Evolutionary conservation across 2,113 vertebrate genomes (phyloP).

Genomic region (Nothobranchius furzeri): DNA sequence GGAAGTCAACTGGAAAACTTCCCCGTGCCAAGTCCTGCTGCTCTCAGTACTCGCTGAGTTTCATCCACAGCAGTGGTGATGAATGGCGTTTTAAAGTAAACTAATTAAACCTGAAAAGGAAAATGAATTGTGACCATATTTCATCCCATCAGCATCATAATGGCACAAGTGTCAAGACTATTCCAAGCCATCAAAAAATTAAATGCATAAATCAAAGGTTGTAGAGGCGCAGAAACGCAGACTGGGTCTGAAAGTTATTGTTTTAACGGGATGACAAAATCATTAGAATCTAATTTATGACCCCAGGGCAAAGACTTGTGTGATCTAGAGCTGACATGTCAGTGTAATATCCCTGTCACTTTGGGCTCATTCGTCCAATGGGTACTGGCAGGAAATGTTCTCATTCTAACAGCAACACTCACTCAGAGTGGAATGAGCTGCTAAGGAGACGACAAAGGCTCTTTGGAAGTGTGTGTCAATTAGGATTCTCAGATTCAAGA

Average conservation of each 20-base stretch:
- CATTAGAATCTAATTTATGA: constrained; percentile 87
- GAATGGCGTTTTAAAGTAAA: constrained; percentile 91
- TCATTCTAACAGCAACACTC: constrained; percentile 52
- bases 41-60: constrained; percentile 75
- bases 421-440: constrained; percentile 43
- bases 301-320: constrained; percentile 71
- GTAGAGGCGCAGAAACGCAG: constrained; percentile 47
- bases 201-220: constrained; percentile 95
- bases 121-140: constrained; percentile 90
- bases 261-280: constrained; percentile 88
- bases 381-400: constrained; percentile 62
- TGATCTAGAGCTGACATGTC: constrained; percentile 65
- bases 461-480: constrained; percentile 28
- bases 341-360: constrained; percentile 65
- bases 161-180: constrained; percentile 85
- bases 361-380: constrained; percentile 59
- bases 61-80: constrained; percentile 89
- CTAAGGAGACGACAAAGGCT: constrained; percentile 31
- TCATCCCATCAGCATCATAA: constrained; percentile 84
- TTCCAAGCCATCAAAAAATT: constrained; percentile 91
- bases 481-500: constrained; percentile 21
- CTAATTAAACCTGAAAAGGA: constrained; percentile 88
- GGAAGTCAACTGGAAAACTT: constrained; percentile 84
- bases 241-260: constrained; percentile 78
- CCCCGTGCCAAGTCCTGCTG: constrained; percentile 72